Evolutionary conservation across 2,113 vertebrate species (phyloP).

Genomic region (Sylvilagus bachmani): DNA sequence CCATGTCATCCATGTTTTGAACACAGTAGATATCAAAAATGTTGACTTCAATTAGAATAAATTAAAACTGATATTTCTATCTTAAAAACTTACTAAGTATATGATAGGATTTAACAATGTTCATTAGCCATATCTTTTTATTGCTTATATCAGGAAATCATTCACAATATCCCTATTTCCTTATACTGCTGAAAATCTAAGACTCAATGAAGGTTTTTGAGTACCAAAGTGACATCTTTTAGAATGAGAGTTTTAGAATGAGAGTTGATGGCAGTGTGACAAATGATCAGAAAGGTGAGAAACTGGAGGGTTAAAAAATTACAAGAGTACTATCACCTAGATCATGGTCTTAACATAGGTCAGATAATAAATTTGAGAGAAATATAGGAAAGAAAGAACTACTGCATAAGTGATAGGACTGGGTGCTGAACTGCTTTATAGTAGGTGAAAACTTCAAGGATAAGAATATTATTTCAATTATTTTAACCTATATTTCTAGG

Average conservation of each 20-base stretch:
- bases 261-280: not conserved
- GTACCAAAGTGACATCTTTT: not conserved
- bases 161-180: not conserved
- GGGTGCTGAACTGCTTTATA: not conserved
- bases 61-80: too few relatives aligned
- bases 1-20: too few relatives aligned
- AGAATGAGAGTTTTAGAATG: not conserved
- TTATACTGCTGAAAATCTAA: conserved; percentile 26
- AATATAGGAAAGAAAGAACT: not conserved
- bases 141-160: not conserved
- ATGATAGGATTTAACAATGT: too few relatives aligned
- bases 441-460: not conserved
- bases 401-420: not conserved
- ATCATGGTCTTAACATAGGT: not conserved
- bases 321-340: not conserved
- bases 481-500: not conserved
- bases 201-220: not conserved
- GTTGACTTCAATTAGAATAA: too few relatives aligned
- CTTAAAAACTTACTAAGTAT: too few relatives aligned
- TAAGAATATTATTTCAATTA: not conserved
- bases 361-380: not conserved
- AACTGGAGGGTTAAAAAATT: not conserved
- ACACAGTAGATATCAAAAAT: too few relatives aligned
- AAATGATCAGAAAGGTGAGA: conserved; percentile 18
- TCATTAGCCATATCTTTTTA: not conserved